Evolutionary conservation across 2,888 invertebrate genomes (phyloP).

Genomic region (Lycaena phlaeas): DNA sequence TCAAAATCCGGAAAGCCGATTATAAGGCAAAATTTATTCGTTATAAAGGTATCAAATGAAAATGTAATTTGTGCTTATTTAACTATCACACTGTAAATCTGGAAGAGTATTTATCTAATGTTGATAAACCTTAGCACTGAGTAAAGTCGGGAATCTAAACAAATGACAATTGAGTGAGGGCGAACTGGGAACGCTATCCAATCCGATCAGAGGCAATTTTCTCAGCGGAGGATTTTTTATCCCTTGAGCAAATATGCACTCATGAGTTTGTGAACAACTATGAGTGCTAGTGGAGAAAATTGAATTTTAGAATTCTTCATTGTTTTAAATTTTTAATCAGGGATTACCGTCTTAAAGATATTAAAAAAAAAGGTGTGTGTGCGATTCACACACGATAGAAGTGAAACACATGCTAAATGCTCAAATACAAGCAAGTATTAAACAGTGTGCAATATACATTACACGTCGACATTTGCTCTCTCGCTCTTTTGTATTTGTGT

Average conservation of each 20-base stretch:
- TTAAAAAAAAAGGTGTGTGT: too few relatives aligned
- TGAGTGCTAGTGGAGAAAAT: constrained; percentile 44
- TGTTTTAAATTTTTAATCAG: constrained; percentile 2
- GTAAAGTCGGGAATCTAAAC: constrained; percentile 26
- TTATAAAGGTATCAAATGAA: too few relatives aligned
- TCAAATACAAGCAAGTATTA: too few relatives aligned
- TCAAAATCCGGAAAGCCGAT: too few relatives aligned
- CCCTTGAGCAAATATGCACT: constrained; percentile 53
- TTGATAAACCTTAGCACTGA: constrained; percentile 4
- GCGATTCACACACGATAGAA: too few relatives aligned
- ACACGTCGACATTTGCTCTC: too few relatives aligned
- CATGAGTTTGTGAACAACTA: constrained; percentile 43
- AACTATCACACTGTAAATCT: too few relatives aligned
- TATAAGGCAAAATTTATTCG: too few relatives aligned
- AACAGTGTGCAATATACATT: too few relatives aligned
- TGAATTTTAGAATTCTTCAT: constrained; percentile 31
- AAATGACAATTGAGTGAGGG: constrained; percentile 38
- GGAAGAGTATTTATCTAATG: constrained; percentile 8
- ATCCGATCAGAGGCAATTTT: constrained; percentile 54
- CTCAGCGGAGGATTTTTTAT: constrained; percentile 49
- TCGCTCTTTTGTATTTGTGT: too few relatives aligned
- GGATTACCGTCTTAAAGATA: not conserved
- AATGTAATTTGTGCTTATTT: too few relatives aligned
- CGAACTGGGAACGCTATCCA: constrained; percentile 36
- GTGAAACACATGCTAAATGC: too few relatives aligned